Percentiles rank a stretch among this genome's conserved stretches.
phyloP scores from a whole-genome alignment of 2,888 invertebrate genomes.

The Smittia aterrima region DNA sequence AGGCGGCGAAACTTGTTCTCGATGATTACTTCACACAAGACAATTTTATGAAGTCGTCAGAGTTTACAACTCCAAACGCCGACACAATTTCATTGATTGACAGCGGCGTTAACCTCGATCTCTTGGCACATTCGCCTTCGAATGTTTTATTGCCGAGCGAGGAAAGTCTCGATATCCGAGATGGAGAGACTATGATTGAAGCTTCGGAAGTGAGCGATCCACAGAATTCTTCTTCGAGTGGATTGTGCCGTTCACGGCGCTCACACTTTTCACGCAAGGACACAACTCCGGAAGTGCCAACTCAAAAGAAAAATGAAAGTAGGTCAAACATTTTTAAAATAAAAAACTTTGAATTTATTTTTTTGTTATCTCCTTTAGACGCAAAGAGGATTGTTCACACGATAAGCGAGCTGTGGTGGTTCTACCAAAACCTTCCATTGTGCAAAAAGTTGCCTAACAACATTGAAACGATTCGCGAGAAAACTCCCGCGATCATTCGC shows the following conservation, averaged over 20 bases:
- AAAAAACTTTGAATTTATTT: neutral
- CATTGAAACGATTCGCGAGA: slow-evolving; percentile 51
- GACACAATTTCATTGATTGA: slow-evolving; percentile 46
- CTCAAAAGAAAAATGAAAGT: slow-evolving; percentile 1
- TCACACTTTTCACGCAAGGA: slow-evolving; percentile 55
- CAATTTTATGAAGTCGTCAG: slow-evolving; percentile 53
- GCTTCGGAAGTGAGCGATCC: neutral
- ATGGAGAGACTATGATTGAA: slow-evolving; percentile 50
- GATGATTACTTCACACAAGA: slow-evolving; percentile 74
- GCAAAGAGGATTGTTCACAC: slow-evolving; percentile 48
- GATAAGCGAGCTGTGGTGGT: slow-evolving; percentile 44
- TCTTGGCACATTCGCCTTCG: neutral
- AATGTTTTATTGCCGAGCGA: slow-evolving; percentile 41
- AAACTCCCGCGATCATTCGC: slow-evolving; percentile 51
- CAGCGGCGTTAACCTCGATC: slow-evolving; percentile 50
- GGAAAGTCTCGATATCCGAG: slow-evolving; percentile 49
- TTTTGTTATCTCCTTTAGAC: slow-evolving; percentile 47
- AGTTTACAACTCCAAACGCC: slow-evolving; percentile 52
- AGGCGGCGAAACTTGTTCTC: slow-evolving; percentile 84
- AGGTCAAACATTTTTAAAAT: neutral
- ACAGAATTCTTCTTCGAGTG: slow-evolving; percentile 46
- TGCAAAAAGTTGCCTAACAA: slow-evolving; percentile 53
- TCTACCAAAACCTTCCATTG: slow-evolving; percentile 52
- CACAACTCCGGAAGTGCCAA: slow-evolving; percentile 49
- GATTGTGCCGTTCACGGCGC: slow-evolving; percentile 52